Evolutionary conservation across 2,797 vertebrate genomes (phyloP).

Genomic region (Remorina albescens): DNA sequence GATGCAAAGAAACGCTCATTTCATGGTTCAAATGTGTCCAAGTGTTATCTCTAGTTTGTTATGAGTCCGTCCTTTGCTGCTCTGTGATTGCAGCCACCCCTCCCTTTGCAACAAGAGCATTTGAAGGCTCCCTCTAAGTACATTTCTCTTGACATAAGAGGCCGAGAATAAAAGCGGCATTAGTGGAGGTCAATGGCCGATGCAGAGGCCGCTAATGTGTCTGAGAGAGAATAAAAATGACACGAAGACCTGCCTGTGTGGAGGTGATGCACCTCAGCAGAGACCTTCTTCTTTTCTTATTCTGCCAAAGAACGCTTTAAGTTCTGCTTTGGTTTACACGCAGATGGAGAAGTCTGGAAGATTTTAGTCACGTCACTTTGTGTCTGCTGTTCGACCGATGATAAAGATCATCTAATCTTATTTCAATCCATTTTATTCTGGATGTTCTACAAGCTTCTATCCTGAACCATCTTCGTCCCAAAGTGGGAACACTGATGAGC

Average conservation of each 20-base stretch:
- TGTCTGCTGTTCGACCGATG: too few relatives aligned
- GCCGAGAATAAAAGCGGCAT: conserved; percentile 21
- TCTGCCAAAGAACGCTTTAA: background rate
- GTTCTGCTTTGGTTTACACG: background rate
- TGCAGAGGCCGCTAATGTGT: conserved; percentile 9
- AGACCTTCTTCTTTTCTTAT: background rate
- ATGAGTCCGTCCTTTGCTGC: conserved; percentile 6
- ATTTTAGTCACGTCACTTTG: too few relatives aligned
- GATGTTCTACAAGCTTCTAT: too few relatives aligned
- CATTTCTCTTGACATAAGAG: conserved; percentile 30
- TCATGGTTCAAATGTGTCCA: background rate
- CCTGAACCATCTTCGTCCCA: too few relatives aligned
- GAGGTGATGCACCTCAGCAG: background rate
- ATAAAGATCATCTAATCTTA: too few relatives aligned
- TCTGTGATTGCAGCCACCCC: conserved; percentile 5
- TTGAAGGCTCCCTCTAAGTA: background rate
- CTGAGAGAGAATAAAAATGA: background rate
- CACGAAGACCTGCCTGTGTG: background rate
- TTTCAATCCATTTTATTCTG: too few relatives aligned
- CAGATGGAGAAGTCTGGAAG: too few relatives aligned
- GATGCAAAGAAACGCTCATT: too few relatives aligned
- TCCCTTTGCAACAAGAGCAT: conserved; percentile 21
- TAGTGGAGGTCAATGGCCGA: background rate
- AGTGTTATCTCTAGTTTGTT: background rate
- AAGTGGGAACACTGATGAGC: background rate